phyloP scores from a whole-genome alignment of 2,888 invertebrate species.

The Hartigia nigra region DNA sequence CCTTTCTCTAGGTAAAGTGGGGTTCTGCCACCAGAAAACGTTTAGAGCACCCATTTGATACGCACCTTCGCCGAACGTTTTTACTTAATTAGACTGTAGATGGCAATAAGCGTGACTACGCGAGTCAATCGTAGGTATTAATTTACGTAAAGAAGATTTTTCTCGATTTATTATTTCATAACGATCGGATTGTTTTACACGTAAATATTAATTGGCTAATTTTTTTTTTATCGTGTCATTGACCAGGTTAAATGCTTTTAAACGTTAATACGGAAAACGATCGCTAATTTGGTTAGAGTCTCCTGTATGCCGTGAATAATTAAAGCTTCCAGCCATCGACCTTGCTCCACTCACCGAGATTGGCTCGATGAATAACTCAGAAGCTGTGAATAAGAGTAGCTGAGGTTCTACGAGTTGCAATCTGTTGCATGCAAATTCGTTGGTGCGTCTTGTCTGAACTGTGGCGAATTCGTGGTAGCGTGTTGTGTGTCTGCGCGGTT shows the following conservation, averaged over 20 bases:
- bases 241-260: not conserved
- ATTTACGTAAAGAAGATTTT: not conserved
- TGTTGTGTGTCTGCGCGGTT: not conserved
- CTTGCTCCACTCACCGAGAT: slow-evolving; percentile 65
- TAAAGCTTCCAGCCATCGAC: slow-evolving; percentile 54
- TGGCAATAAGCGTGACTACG: not conserved
- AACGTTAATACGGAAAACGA: not conserved
- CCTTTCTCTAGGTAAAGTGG: slow-evolving; percentile 10
- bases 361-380: slow-evolving; percentile 58
- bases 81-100: slow-evolving; percentile 5
- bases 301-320: slow-evolving; percentile 49
- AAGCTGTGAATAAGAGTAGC: slow-evolving; percentile 22
- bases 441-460: not conserved
- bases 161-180: not conserved
- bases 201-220: not conserved
- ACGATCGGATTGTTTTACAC: not conserved
- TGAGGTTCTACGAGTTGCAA: slow-evolving; percentile 29
- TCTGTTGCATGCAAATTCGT: slow-evolving; percentile 39
- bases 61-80: not conserved
- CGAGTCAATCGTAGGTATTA: not conserved
- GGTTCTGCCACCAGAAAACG: slow-evolving; percentile 3
- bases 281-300: not conserved
- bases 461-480: not conserved
- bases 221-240: not conserved
- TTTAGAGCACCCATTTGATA: not conserved